Conservation (phyloP, 2,113 vertebrate genomes). For the Lepus timidus region DNA sequence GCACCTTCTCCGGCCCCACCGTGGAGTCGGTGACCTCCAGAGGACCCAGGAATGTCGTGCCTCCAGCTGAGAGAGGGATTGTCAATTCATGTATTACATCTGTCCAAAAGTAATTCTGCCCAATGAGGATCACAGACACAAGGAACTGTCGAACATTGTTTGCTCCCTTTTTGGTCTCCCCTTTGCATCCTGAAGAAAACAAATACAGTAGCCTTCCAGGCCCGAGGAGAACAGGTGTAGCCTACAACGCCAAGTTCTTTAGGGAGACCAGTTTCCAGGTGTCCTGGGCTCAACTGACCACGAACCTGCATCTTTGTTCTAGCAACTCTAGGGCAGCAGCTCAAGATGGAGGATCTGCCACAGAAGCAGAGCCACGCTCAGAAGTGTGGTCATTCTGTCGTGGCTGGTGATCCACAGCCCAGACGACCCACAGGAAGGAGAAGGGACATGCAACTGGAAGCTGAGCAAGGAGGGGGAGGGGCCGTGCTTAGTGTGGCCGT, state of each 20-base stretch:
- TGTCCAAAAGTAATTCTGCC: background rate
- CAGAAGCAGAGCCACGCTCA: background rate
- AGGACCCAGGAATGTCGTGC: background rate
- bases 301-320: background rate
- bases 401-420: background rate
- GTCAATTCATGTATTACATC: background rate
- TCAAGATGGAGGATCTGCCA: background rate
- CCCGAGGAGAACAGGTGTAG: background rate
- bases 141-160: background rate
- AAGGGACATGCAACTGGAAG: background rate
- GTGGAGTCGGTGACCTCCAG: too few relatives aligned
- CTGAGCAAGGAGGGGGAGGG: too few relatives aligned
- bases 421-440: background rate
- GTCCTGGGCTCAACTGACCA: background rate
- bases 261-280: background rate
- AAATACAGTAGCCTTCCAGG: background rate
- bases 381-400: background rate
- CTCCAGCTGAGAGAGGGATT: background rate
- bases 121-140: fast-evolving
- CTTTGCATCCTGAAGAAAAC: background rate
- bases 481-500: background rate
- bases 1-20: background rate
- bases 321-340: too few relatives aligned
- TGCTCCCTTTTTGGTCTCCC: background rate
- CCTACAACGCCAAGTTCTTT: background rate